Evolutionary conservation across 2,888 invertebrate genomes (phyloP).

Genomic region (Caenorhabditis drosophilae): DNA sequence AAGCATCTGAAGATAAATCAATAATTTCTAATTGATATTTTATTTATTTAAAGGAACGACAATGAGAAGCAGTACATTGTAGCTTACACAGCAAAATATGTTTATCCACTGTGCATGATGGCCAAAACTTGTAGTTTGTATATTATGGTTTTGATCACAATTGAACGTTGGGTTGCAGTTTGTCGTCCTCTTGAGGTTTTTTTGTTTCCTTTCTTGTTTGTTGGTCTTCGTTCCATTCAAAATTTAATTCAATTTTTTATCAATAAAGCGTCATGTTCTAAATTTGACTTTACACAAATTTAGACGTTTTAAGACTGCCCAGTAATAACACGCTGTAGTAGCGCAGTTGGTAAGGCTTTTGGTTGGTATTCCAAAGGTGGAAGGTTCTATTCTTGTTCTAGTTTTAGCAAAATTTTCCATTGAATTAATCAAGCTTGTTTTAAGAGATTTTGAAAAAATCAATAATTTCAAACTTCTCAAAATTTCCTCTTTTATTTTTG

Average conservation of each 20-base stretch:
- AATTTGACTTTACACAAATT: too few species aligned
- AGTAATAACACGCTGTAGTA: too few species aligned
- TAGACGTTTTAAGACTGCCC: too few species aligned
- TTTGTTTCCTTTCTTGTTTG: background rate
- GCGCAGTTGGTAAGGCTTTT: too few species aligned
- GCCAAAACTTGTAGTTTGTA: constrained; percentile 38
- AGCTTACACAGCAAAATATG: constrained; percentile 24
- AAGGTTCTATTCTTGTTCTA: too few species aligned
- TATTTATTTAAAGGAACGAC: constrained; percentile 13
- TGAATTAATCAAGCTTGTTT: too few species aligned
- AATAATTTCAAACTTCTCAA: too few species aligned
- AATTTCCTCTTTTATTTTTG: background rate
- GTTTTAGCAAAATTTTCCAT: too few species aligned
- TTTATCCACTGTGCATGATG: constrained; percentile 40
- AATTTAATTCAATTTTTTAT: too few species aligned
- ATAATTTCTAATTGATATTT: background rate
- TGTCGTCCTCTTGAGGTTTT: constrained; percentile 31
- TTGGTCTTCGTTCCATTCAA: background rate
- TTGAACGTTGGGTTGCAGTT: constrained; percentile 39
- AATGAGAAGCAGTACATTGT: constrained; percentile 26
- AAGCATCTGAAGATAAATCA: constrained; percentile 3
- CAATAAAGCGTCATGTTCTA: too few species aligned
- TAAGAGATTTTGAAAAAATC: too few species aligned
- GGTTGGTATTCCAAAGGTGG: too few species aligned
- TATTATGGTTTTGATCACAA: constrained; percentile 35